Percentiles rank a stretch among this genome's conserved stretches.
Conservation (phyloP, 2,797 vertebrate species). For the Argya squamiceps region DNA sequence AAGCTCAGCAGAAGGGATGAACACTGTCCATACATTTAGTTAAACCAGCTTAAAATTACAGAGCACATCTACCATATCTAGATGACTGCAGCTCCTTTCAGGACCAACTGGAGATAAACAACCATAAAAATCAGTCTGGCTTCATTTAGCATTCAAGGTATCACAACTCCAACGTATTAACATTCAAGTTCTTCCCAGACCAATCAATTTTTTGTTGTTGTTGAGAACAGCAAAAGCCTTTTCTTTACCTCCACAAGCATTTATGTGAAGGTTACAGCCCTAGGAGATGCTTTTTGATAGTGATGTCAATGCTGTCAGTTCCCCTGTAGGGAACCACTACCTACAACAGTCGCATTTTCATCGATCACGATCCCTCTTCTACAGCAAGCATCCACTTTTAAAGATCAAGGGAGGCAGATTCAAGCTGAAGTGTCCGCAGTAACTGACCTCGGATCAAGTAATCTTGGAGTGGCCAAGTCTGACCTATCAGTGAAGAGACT, state of each 20-base stretch:
- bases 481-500: accelerated
- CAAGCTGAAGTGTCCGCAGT: background rate
- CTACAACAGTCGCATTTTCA: background rate
- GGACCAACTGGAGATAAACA: background rate
- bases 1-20: background rate
- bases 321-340: background rate
- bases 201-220: background rate
- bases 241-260: background rate
- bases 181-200: background rate
- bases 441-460: background rate
- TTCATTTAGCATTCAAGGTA: background rate
- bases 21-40: accelerated
- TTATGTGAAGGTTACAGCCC: background rate
- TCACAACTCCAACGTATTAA: accelerated
- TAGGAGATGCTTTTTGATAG: background rate
- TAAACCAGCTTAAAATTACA: background rate
- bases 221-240: background rate
- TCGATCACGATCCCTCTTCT: accelerated
- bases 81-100: background rate
- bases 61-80: background rate
- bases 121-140: background rate
- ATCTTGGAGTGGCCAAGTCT: background rate
- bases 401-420: background rate
- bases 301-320: background rate
- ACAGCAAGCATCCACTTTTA: background rate